Percentiles rank a stretch among this genome's conserved stretches.
These are phyloP conservation scores for Callospermophilus lateralis DNA, from an alignment of 2,113 vertebrate genomes.

Conservation along the genomic window DNA sequence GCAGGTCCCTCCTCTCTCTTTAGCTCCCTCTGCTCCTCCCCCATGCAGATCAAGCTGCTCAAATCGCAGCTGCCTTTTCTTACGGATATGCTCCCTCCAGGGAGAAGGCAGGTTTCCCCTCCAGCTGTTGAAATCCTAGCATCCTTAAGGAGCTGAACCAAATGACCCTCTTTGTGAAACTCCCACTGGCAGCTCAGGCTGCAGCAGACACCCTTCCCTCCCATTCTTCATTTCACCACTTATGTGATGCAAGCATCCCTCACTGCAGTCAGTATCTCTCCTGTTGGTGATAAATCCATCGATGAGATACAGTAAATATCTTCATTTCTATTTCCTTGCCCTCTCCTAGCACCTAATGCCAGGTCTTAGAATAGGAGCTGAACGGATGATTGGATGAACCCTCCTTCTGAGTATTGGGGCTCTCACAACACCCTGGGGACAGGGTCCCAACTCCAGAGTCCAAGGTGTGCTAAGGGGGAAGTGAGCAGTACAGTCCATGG, in stretches of 20 bases:
- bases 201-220: background rate
- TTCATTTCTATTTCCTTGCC: background rate
- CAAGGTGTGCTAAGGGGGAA: background rate
- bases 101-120: background rate
- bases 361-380: background rate
- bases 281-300: background rate
- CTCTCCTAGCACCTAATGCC: too few relatives aligned
- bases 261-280: background rate
- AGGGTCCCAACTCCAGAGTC: background rate
- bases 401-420: background rate
- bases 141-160: background rate
- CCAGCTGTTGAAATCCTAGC: conserved; percentile 17
- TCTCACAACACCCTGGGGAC: background rate
- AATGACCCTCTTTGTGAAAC: background rate
- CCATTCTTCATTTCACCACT: background rate
- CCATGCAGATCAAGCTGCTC: background rate
- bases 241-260: background rate
- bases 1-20: background rate
- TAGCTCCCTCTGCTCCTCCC: background rate
- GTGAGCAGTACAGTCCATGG: background rate
- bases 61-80: conserved; percentile 43
- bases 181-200: background rate
- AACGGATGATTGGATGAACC: background rate
- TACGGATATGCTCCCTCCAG: background rate
- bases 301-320: background rate